Evolutionary conservation across 2,888 invertebrate genomes (phyloP).

Genomic region (Cybosia mesomella): DNA sequence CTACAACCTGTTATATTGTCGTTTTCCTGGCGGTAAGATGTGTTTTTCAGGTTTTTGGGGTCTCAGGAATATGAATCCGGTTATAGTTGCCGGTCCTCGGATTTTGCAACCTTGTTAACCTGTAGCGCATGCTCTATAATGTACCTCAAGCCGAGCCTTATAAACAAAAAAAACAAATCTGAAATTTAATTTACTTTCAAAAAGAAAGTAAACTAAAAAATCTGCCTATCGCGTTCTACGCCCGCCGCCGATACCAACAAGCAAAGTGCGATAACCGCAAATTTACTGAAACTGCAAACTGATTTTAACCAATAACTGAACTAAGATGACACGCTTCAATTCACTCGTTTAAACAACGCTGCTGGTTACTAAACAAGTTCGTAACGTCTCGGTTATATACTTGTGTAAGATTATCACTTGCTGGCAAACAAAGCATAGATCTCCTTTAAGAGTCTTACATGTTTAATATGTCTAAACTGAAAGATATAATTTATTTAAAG

Average conservation of each 20-base stretch:
- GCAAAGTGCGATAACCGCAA: constrained; percentile 56
- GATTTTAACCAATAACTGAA: constrained; percentile 21
- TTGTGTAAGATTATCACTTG: not conserved
- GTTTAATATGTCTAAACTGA: not conserved
- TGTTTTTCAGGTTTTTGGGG: too few species aligned
- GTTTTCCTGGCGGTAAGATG: too few species aligned
- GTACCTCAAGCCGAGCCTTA: too few species aligned
- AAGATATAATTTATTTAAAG: too few species aligned
- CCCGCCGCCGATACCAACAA: constrained; percentile 20
- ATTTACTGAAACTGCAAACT: constrained; percentile 49
- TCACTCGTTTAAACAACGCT: constrained; percentile 40
- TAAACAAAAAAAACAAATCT: too few species aligned
- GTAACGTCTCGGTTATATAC: constrained; percentile 7
- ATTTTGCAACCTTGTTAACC: too few species aligned
- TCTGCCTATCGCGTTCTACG: not conserved
- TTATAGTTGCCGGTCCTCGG: too few species aligned
- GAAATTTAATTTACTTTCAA: not conserved
- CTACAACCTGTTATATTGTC: too few species aligned
- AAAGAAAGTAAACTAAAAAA: not conserved
- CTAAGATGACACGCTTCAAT: constrained; percentile 58
- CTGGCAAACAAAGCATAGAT: too few species aligned
- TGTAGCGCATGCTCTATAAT: too few species aligned
- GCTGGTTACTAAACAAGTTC: constrained; percentile 19
- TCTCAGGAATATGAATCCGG: too few species aligned
- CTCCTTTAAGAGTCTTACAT: too few species aligned